A percentile compares a stretch with the other conserved stretches of the same genome.
These are phyloP conservation scores for Ptilorrhoa leucosticta DNA, from an alignment of 2,113 vertebrate genomes.

Conservation along the genomic window DNA sequence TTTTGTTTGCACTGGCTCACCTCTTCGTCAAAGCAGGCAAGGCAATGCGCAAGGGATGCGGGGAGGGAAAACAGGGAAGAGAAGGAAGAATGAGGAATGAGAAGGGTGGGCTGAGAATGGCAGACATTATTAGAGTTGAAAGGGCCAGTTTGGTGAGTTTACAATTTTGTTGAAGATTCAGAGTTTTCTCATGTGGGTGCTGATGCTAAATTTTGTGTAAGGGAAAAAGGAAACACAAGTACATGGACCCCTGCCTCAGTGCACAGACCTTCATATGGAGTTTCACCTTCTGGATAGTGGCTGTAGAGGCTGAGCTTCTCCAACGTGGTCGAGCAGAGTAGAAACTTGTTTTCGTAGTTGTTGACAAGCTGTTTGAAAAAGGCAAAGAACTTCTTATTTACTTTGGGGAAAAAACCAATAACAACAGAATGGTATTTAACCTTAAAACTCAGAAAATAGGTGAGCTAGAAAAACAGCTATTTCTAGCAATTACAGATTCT, in stretches of 20 bases:
- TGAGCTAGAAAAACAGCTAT: not conserved
- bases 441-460: not conserved
- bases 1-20: not conserved
- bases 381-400: not conserved
- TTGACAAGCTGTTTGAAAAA: not conserved
- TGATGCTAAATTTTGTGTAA: not conserved
- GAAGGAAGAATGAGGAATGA: not conserved
- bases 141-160: not conserved
- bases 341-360: not conserved
- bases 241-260: accelerated
- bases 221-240: not conserved
- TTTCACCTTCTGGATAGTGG: not conserved
- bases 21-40: not conserved
- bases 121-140: not conserved
- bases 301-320: not conserved
- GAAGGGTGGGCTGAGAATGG: not conserved
- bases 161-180: not conserved
- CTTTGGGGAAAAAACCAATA: not conserved
- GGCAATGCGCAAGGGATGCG: not conserved
- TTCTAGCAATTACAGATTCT: not conserved
- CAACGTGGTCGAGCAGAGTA: not conserved
- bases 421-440: not conserved
- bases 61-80: not conserved
- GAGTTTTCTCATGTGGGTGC: not conserved
- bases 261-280: not conserved